Evolutionary conservation across 2,797 vertebrate species (phyloP).

Genomic region (Hoplostethus mediterraneus): DNA sequence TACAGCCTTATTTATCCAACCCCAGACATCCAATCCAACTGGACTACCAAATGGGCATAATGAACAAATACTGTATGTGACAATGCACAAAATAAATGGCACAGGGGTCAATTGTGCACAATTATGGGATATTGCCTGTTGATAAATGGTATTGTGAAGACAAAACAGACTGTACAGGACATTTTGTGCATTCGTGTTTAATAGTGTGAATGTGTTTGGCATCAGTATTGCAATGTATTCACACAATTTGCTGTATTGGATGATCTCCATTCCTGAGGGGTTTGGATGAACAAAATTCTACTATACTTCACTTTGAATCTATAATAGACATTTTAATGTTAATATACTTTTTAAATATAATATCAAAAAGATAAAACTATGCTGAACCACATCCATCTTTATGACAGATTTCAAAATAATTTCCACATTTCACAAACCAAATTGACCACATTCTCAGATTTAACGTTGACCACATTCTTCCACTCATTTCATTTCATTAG

Average conservation of each 20-base stretch:
- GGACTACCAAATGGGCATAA: neutral
- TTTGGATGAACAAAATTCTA: conserved; percentile 5
- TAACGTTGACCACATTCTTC: conserved; percentile 14
- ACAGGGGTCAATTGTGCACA: neutral
- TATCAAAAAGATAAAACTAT: neutral
- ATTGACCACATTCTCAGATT: conserved; percentile 1
- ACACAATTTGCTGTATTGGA: conserved; percentile 6
- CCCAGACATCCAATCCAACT: conserved; percentile 2
- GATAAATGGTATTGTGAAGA: neutral
- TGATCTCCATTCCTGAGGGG: neutral
- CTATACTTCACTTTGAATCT: neutral
- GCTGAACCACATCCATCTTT: neutral
- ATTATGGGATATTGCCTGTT: neutral
- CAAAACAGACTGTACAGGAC: neutral
- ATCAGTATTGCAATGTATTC: conserved; percentile 2
- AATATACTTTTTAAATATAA: no score
- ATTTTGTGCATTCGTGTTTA: neutral
- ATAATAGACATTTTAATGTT: neutral
- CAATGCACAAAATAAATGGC: neutral
- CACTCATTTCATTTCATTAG: conserved; percentile 40
- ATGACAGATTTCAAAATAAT: neutral
- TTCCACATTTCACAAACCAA: conserved; percentile 2
- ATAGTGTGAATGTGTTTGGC: neutral
- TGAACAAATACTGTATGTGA: neutral
- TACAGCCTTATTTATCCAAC: neutral